A percentile compares a stretch with the other conserved stretches of the same genome.
Evolutionary conservation across 1,140 invertebrate genomes (phyloP).

Genomic region (Littorina saxatilis): DNA sequence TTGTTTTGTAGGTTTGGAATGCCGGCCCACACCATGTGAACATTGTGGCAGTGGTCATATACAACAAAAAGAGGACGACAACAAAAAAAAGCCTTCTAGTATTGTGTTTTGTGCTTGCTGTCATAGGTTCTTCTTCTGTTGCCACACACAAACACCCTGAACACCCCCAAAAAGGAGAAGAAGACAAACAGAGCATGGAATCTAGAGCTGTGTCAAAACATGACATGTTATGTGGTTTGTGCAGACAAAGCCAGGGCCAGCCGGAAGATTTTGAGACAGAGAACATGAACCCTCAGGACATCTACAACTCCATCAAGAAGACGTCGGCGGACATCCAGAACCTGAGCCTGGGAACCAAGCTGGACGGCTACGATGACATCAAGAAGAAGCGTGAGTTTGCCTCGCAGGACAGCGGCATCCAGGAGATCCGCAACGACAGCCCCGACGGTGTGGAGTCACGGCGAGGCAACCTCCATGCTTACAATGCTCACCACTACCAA

Average conservation of each 20-base stretch:
- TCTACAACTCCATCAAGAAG: conserved; percentile 87
- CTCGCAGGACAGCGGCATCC: conserved; percentile 91
- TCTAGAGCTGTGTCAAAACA: too few relatives aligned
- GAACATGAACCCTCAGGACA: conserved; percentile 89
- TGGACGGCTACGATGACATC: conserved; percentile 71
- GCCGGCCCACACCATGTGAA: too few relatives aligned
- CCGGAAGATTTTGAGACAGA: conserved; percentile 80
- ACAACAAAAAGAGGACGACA: too few relatives aligned
- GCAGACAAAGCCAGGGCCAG: conserved; percentile 51
- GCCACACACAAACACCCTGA: too few relatives aligned
- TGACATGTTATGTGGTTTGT: too few relatives aligned
- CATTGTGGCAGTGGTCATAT: too few relatives aligned
- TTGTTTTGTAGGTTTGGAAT: too few relatives aligned
- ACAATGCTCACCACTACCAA: conserved; percentile 70
- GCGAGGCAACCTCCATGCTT: conserved; percentile 48
- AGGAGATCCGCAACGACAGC: conserved; percentile 81
- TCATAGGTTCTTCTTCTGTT: too few relatives aligned
- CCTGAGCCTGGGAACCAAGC: conserved; percentile 84
- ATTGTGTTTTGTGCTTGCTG: too few relatives aligned
- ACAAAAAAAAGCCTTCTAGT: too few relatives aligned
- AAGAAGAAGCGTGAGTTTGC: conserved; percentile 84
- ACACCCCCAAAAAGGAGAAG: too few relatives aligned
- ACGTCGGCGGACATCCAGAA: conserved; percentile 96
- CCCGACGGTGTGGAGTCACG: conserved; percentile 64
- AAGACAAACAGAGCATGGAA: too few relatives aligned